phyloP scores from a whole-genome alignment of 2,888 invertebrate genomes.

The Dioctria rufipes region DNA sequence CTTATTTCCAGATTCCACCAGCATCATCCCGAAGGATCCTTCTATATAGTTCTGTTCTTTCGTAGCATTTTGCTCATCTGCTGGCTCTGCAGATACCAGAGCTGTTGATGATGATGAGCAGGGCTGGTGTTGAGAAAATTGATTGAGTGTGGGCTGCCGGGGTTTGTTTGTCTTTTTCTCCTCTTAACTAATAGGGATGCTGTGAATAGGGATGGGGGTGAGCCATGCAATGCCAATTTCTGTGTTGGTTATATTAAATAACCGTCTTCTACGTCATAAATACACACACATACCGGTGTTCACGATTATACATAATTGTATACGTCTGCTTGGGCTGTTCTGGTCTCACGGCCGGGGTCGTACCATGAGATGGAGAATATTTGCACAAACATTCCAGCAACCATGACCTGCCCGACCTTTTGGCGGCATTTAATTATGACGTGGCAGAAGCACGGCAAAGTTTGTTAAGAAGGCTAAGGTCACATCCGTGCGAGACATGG shows the following conservation, averaged over 20 bases:
- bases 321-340: constrained; percentile 25
- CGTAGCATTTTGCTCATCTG: not conserved
- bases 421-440: constrained; percentile 61
- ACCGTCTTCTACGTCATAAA: constrained; percentile 48
- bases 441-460: constrained; percentile 55
- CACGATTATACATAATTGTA: constrained; percentile 50
- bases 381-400: constrained; percentile 32
- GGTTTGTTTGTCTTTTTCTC: constrained; percentile 53
- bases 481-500: constrained; percentile 52
- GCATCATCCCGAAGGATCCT: not conserved
- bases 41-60: constrained; percentile 26
- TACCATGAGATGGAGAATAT: not conserved
- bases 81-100: not conserved
- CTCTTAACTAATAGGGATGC: constrained; percentile 50
- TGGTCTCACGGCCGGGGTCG: constrained; percentile 6
- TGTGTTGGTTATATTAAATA: constrained; percentile 49
- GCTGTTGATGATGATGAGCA: constrained; percentile 58
- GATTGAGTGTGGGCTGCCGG: constrained; percentile 42
- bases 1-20: not conserved
- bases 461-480: constrained; percentile 58
- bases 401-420: constrained; percentile 61
- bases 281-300: constrained; percentile 38
- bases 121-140: constrained; percentile 55
- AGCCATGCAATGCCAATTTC: not conserved
- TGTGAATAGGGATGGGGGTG: constrained; percentile 1